These are phyloP conservation scores for Gymnosoma rotundatum DNA, from an alignment of 2,888 invertebrate species.

Conservation along the genomic window DNA sequence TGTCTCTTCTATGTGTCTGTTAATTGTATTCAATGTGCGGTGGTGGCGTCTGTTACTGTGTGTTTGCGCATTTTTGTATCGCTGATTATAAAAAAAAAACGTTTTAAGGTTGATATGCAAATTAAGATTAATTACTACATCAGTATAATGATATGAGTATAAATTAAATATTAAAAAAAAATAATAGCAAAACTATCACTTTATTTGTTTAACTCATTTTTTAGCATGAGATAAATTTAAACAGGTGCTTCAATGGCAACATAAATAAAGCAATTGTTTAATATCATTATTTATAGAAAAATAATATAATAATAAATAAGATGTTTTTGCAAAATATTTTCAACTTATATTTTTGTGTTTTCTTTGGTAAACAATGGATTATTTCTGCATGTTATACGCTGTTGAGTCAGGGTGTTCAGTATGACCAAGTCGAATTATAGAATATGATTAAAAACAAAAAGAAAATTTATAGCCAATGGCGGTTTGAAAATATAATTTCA, in stretches of 20 bases:
- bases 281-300: neutral
- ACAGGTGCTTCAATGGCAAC: slow-evolving; percentile 5
- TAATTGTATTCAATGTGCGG: neutral
- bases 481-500: no score
- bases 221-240: slow-evolving; percentile 40
- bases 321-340: no score
- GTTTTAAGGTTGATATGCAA: slow-evolving; percentile 57
- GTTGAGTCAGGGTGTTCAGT: no score
- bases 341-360: neutral
- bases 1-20: no score
- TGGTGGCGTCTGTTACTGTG: slow-evolving; percentile 11
- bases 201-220: slow-evolving; percentile 8
- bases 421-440: no score
- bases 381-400: no score
- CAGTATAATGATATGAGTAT: neutral
- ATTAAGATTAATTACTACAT: slow-evolving; percentile 61
- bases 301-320: no score
- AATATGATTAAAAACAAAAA: no score
- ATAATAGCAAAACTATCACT: neutral
- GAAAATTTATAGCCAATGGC: no score
- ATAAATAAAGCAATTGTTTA: neutral
- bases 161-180: slow-evolving; percentile 9
- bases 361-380: no score
- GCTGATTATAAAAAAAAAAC: slow-evolving; percentile 43
- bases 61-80: slow-evolving; percentile 41